phyloP scores from a whole-genome alignment of 2,113 vertebrate species.

The Fulica atra region DNA sequence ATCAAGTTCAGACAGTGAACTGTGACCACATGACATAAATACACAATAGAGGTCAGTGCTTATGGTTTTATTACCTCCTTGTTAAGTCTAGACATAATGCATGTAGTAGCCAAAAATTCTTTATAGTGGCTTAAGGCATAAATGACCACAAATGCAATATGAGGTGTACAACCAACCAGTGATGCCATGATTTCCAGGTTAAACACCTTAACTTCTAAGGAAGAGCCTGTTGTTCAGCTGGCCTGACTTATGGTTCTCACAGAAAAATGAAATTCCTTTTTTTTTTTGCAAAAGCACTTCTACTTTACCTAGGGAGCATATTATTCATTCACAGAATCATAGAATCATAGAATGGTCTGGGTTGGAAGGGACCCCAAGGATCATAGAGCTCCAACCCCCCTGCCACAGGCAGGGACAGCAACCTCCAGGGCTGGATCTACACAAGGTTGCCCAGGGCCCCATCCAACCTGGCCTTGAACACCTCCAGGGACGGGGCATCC shows the following conservation, averaged over 20 bases:
- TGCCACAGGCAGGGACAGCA: too few species aligned
- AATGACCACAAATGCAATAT: neutral
- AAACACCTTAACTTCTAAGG: neutral
- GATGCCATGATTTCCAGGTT: neutral
- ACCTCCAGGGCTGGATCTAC: too few species aligned
- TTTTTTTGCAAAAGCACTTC: neutral
- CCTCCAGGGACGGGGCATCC: too few species aligned
- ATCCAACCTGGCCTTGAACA: too few species aligned
- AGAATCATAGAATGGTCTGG: too few species aligned
- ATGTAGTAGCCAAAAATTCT: neutral
- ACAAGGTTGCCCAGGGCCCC: too few species aligned
- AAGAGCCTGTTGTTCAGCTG: neutral
- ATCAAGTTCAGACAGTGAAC: neutral
- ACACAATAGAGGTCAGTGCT: neutral
- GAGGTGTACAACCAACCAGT: neutral
- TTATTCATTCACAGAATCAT: too few species aligned
- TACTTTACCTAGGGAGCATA: neutral
- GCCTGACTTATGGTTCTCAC: neutral
- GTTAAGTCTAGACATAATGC: neutral
- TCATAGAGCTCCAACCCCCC: too few species aligned
- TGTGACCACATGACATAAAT: neutral
- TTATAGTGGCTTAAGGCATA: neutral
- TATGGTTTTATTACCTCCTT: neutral
- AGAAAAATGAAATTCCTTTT: neutral
- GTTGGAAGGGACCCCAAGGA: too few species aligned